Evolutionary conservation across 2,797 vertebrate genomes (phyloP), one percentile per base, ranked within the genome.

Genomic region (Amniataba percoides): DNA sequence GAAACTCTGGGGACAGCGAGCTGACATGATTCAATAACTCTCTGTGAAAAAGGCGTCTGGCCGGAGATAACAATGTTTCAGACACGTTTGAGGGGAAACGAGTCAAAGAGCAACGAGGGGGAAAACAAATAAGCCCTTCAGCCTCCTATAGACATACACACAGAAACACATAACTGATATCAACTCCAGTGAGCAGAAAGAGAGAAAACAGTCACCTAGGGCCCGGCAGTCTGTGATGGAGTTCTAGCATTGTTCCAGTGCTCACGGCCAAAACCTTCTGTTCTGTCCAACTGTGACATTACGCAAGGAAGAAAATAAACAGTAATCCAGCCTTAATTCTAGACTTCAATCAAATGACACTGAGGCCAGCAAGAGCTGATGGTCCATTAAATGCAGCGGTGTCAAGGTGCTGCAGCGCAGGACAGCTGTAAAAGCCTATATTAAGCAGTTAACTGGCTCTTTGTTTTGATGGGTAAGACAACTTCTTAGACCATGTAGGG

Each of bases 1-100:
- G 91, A 93, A 94, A 94, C 92, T 89, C 92, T 5, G 81, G 94
- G 92, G 94, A 93, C 43, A 34, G 74, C 64, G 18, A 80, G 83
- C 88, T 90, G 93, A 94, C 88, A 92, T 89, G 92, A 94, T 93
- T 94, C 92, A 91, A 92, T 93, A 93, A 93, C 90, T 94, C 87
- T 89, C 73, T 78, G 82, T 71, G 74, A 87, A 87, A 90, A 92
- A 90, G 81, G 82, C 85, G 80, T 87, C 88, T 92, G 93, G 90
- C 80, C 85, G 52, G 78, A 89, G 89, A 94, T 88, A 94, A 94
- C 87, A 78, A 93, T 84, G 89, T 91, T 91, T 89, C 86, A 87
- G 90, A 92, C 89, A 88, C 73, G 55, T 93, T 91, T 83, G 83
- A 82, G 78, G 81, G 86, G 83, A 85, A 85, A 89, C 78, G 72